Percentiles rank a stretch among this genome's conserved stretches.
phyloP scores from a whole-genome alignment of 2,888 invertebrate species.

The Uloborus plumipes region DNA sequence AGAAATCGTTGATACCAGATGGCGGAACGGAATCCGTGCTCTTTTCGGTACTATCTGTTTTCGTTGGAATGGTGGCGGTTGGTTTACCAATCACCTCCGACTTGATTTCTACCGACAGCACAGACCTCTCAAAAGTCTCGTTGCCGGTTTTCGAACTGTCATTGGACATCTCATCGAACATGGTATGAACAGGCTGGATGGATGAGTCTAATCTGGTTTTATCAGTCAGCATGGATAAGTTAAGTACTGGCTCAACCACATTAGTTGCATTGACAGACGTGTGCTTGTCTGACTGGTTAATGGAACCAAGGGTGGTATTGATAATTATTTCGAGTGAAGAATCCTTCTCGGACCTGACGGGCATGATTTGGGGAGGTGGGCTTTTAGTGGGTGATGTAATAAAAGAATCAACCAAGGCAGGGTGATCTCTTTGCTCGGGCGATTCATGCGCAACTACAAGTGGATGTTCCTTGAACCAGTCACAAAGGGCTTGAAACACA shows the following conservation, averaged over 20 bases:
- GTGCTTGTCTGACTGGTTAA: slow-evolving; percentile 11
- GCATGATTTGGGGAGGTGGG: slow-evolving; percentile 50
- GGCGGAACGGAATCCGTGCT: slow-evolving; percentile 1
- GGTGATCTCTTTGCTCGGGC: slow-evolving; percentile 23
- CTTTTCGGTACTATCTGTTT: slow-evolving; percentile 8
- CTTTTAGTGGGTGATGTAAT: slow-evolving; percentile 45
- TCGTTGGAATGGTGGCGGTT: slow-evolving; percentile 6
- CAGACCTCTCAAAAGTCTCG: slow-evolving; percentile 1
- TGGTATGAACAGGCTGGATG: slow-evolving; percentile 28
- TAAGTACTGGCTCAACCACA: not conserved
- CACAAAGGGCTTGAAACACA: slow-evolving; percentile 49
- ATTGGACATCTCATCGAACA: slow-evolving; percentile 4
- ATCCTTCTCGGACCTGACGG: slow-evolving; percentile 33
- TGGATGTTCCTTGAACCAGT: slow-evolving; percentile 52
- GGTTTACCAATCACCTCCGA: slow-evolving; percentile 9
- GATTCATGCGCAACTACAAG: slow-evolving; percentile 49
- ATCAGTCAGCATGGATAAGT: not conserved
- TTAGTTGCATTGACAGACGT: slow-evolving; percentile 25
- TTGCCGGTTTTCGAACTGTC: slow-evolving; percentile 13
- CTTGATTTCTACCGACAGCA: slow-evolving; percentile 3
- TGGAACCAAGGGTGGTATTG: slow-evolving; percentile 5
- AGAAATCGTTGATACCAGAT: not conserved
- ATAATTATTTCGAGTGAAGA: slow-evolving; percentile 16
- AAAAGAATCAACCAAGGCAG: slow-evolving; percentile 3
- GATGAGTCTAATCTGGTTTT: slow-evolving; percentile 16